Evolutionary conservation across 2,113 vertebrate species (phyloP).

Genomic region (Chionis minor): DNA sequence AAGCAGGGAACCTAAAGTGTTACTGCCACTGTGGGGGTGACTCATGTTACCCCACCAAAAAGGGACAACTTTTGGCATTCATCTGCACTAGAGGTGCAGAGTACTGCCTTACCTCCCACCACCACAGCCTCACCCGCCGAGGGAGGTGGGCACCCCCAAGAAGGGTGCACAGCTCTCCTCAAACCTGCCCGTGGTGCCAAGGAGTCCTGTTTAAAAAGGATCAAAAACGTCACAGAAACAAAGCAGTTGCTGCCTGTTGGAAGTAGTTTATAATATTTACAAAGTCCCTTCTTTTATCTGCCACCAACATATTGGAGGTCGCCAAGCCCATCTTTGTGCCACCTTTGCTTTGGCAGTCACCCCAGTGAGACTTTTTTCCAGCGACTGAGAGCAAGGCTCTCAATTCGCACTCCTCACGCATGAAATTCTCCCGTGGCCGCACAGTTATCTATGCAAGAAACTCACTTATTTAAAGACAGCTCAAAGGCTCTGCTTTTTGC

Average conservation of each 20-base stretch:
- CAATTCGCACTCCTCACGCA: rapidly evolving
- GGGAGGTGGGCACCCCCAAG: neutral
- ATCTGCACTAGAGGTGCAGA: neutral
- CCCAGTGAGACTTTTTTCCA: neutral
- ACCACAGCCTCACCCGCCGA: rapidly evolving
- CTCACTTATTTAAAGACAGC: neutral
- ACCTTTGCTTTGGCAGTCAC: neutral
- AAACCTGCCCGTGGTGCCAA: neutral
- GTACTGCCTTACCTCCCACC: too few species aligned
- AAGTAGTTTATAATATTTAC: rapidly evolving
- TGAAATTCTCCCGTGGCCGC: neutral
- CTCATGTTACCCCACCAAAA: neutral
- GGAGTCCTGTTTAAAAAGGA: neutral
- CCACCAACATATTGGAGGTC: rapidly evolving
- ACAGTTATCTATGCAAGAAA: neutral
- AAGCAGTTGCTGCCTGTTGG: neutral
- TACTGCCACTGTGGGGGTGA: too few species aligned
- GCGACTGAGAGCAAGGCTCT: neutral
- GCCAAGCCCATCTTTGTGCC: neutral
- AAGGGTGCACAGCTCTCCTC: neutral
- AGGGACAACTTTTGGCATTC: neutral
- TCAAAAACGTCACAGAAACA: rapidly evolving
- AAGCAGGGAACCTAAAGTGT: neutral
- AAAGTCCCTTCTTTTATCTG: neutral
- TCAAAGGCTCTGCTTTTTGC: neutral